Base-by-base conservation (phyloP, 37 sponge, comb jelly and placozoan genomes). In the Halichondria panicea region DNA sequence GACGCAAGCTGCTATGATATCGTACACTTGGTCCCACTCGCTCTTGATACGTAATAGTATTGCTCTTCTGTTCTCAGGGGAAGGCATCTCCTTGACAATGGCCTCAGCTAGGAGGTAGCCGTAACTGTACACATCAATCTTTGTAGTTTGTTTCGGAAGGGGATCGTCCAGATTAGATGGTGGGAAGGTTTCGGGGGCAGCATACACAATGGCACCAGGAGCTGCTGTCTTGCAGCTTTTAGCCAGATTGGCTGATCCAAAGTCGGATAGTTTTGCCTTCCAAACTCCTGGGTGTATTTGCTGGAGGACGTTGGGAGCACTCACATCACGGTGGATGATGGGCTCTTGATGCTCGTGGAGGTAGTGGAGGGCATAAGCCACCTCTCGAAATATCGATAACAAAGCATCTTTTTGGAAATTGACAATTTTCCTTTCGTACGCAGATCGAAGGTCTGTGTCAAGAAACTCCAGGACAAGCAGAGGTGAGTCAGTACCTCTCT, bases 251-350 rank as follows among this genome's bases (percentile, higher is more conserved):
- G 93, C 88, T 43, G 93, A 84, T 3, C 93, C 93, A 63, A 87
- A 92, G 76, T 92, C 93, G 2, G 83, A 82, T 27, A 92, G 62
- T 60, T 92, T 92, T 11, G 93, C 93, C 44, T 57, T 46, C 88
- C 88, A 87, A 0, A 19, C 67, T 6, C 75, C 87, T n/a, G 58
- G 11, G 25, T 44, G 59, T 18, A 60, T 44, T 40, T 76, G 28
- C 7, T 87, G 66, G 0, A 92, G 80, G 31, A 92, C 85, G 68
- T 92, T 92, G 40, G 85, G 74, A 28, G 81, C 63, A 55, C 93
- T 92, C 64, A 92, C 77, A 43, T 92, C 88, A n/a, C 84, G 72
- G 61, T 92, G 93, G 59, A 92, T 87, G 61, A 92, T 87, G 37
- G 88, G 84, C 1, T 69, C 74, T 9, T 82, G 74, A 13, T 71